Percentiles rank a stretch among this genome's conserved stretches.
Conservation (phyloP, 2,113 vertebrate genomes). For the Acinonyx jubatus region DNA sequence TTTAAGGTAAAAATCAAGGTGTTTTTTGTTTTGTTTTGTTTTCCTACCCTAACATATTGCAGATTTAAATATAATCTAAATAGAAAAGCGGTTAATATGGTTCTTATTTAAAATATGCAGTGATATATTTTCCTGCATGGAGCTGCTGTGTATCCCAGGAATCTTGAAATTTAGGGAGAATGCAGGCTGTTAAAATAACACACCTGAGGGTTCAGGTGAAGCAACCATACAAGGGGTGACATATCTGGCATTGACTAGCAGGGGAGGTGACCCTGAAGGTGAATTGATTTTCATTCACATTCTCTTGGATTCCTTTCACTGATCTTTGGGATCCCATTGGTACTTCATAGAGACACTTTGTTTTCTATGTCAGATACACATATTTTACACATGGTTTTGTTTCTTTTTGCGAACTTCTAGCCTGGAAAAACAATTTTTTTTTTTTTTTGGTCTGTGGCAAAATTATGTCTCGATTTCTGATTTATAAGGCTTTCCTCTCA, state of each 20-base stretch:
- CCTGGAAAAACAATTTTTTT: slow-evolving; percentile 51
- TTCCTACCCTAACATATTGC: not conserved
- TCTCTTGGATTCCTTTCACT: slow-evolving; percentile 20
- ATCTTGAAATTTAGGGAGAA: not conserved
- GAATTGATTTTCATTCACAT: not conserved
- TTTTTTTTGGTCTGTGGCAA: slow-evolving; percentile 38
- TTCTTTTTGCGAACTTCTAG: slow-evolving; percentile 60
- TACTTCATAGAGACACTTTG: slow-evolving; percentile 20
- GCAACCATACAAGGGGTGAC: not conserved
- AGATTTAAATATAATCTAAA: slow-evolving; percentile 24
- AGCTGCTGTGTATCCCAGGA: not conserved
- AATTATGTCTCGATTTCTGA: slow-evolving; percentile 76
- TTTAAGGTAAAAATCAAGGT: slow-evolving; percentile 28
- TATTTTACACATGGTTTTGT: not conserved
- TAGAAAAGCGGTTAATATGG: slow-evolving; percentile 15
- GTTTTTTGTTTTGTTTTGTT: slow-evolving; percentile 6
- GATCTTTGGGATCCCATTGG: not conserved
- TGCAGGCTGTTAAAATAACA: not conserved
- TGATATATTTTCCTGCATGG: not conserved
- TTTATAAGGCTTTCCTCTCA: slow-evolving; percentile 75
- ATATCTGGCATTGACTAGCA: not conserved
- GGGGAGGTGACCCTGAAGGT: not conserved
- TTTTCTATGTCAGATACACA: slow-evolving; percentile 2
- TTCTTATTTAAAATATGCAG: slow-evolving; percentile 47
- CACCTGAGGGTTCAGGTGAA: not conserved